A percentile compares a stretch with the other conserved stretches of the same genome.
These are phyloP conservation scores for Gallinago nigripennis DNA, from an alignment of 2,797 vertebrate species.

Conservation along the genomic window DNA sequence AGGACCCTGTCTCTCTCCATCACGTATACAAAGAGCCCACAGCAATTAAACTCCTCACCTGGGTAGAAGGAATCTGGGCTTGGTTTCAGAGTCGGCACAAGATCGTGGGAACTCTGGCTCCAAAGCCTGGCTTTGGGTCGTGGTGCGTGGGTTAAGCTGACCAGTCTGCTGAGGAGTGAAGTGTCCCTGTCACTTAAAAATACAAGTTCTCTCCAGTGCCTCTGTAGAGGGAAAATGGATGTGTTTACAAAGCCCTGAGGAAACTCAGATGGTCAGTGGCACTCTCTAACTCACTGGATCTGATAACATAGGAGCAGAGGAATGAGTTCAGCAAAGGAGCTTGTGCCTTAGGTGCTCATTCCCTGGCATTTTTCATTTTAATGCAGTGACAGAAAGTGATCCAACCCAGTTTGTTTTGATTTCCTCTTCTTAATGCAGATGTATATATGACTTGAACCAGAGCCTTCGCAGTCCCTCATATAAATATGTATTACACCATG, in stretches of 20 bases:
- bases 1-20: background rate
- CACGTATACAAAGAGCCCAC: rapidly evolving
- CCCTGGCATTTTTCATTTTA: conserved; percentile 3
- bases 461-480: background rate
- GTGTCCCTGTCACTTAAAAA: background rate
- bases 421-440: conserved; percentile 7
- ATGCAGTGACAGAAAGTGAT: background rate
- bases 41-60: background rate
- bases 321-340: background rate
- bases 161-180: background rate
- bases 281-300: background rate
- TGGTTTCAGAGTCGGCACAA: background rate
- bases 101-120: background rate
- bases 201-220: background rate
- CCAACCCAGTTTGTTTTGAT: conserved; percentile 20
- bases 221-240: background rate
- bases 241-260: background rate
- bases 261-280: background rate
- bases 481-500: conserved; percentile 41
- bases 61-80: background rate
- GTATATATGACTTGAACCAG: background rate
- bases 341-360: background rate
- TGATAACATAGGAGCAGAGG: background rate
- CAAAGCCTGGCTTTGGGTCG: background rate
- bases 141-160: background rate